phyloP scores from a whole-genome alignment of 2,113 vertebrate species.

The Myotis lucifugus region DNA sequence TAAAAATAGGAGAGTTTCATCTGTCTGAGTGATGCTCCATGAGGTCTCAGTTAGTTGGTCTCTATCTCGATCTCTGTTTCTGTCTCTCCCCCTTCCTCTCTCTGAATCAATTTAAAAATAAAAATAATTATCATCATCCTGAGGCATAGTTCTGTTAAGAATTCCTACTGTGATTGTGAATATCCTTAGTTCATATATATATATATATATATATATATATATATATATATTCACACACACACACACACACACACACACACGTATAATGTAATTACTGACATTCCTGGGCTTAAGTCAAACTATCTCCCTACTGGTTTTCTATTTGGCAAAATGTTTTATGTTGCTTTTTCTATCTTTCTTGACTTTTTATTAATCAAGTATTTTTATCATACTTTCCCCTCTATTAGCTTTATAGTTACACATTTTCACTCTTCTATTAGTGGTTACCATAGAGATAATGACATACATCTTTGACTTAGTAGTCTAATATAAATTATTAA shows the following conservation, averaged over 20 bases:
- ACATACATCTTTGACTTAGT: background rate
- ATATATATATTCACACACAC: too few species aligned
- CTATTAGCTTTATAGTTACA: background rate
- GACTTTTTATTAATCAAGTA: background rate
- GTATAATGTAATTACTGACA: background rate
- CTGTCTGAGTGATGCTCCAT: background rate
- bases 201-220: too few species aligned
- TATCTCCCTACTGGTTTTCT: background rate
- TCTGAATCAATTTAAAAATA: too few species aligned
- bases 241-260: background rate
- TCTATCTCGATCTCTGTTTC: background rate
- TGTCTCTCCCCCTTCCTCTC: background rate
- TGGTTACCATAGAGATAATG: background rate
- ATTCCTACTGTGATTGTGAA: background rate
- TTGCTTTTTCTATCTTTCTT: background rate
- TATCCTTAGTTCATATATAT: background rate
- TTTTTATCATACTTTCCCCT: background rate
- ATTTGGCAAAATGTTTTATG: background rate
- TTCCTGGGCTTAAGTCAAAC: background rate
- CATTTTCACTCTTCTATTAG: background rate
- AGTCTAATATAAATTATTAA: background rate
- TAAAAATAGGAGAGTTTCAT: conserved; percentile 41
- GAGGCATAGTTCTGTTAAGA: background rate
- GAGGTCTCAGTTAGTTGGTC: background rate
- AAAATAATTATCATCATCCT: background rate